Evolutionary conservation across 1,140 invertebrate species (phyloP).

Genomic region (Charaxes varanes): DNA sequence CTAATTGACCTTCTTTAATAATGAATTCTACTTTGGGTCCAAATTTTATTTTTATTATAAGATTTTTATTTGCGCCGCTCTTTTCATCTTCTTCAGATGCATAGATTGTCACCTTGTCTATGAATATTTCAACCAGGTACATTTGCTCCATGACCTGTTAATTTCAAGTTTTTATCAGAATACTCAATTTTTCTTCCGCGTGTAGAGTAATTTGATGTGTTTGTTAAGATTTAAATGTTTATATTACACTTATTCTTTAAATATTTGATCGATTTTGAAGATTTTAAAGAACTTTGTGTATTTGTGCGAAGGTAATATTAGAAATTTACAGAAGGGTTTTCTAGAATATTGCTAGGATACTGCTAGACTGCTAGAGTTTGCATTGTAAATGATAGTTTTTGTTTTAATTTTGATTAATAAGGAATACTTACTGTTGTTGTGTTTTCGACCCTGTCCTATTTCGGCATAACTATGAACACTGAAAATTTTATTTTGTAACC

Average conservation of each 20-base stretch:
- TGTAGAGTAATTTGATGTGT: constrained; percentile 13
- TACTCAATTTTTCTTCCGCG: constrained; percentile 23
- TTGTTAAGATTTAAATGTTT: neutral
- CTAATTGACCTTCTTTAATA: constrained; percentile 58
- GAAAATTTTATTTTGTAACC: constrained; percentile 72
- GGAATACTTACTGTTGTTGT: constrained; percentile 39
- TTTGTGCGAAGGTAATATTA: no score
- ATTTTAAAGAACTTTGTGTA: no score
- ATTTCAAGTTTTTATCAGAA: constrained; percentile 55
- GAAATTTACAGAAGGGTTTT: no score
- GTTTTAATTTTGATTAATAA: constrained; percentile 1
- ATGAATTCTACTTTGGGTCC: constrained; percentile 64
- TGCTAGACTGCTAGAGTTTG: neutral
- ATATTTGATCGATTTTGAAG: no score
- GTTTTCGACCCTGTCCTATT: constrained; percentile 27
- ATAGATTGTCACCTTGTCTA: constrained; percentile 61
- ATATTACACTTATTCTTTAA: neutral
- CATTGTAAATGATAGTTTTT: neutral
- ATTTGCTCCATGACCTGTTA: constrained; percentile 71
- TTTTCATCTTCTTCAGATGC: constrained; percentile 40
- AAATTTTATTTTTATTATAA: constrained; percentile 62
- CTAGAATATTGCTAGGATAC: no score
- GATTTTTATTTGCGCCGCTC: constrained; percentile 45
- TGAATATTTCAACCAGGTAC: constrained; percentile 67
- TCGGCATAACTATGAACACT: constrained; percentile 49